Evolutionary conservation across 2,888 invertebrate genomes (phyloP).

Genomic region (Drosophila longiperda): DNA sequence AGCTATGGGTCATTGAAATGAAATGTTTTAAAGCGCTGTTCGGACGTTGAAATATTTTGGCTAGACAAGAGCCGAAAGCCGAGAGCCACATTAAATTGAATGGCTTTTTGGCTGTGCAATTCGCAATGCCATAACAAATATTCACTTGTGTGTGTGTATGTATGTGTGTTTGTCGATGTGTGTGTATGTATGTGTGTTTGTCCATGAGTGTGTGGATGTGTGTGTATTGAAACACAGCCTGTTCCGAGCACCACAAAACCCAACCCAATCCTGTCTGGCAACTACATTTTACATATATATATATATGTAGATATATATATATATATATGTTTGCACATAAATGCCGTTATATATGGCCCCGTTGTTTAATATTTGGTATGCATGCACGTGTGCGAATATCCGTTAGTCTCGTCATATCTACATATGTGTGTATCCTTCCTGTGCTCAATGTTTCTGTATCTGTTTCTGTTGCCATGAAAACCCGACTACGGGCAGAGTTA

Average conservation of each 20-base stretch:
- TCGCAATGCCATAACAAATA: conserved; percentile 11
- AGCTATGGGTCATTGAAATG: conserved; percentile 43
- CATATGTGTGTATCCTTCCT: conserved; percentile 27
- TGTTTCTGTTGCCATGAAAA: conserved; percentile 48
- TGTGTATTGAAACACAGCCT: conserved; percentile 10
- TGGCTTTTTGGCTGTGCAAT: conserved; percentile 53
- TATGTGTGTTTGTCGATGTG: not conserved
- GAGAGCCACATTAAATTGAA: conserved; percentile 64
- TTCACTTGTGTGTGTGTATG: conserved; percentile 5
- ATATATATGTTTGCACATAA: conserved; percentile 2
- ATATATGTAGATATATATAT: not conserved
- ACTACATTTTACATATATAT: conserved; percentile 37
- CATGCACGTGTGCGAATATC: conserved; percentile 66
- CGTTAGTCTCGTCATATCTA: conserved; percentile 39
- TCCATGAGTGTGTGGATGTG: not conserved
- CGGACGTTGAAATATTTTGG: conserved; percentile 58
- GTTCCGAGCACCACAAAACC: conserved; percentile 23
- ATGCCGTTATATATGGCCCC: conserved; percentile 40
- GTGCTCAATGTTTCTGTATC: conserved; percentile 14
- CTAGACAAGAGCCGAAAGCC: conserved; percentile 55
- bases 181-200: not conserved
- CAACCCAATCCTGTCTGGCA: conserved; percentile 64
- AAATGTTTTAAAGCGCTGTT: conserved; percentile 48
- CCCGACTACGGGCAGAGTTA: conserved; percentile 30
- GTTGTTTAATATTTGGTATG: conserved; percentile 63